A percentile compares a stretch with the other conserved stretches of the same genome.
phyloP scores from a whole-genome alignment of 2,797 vertebrate genomes.

The Rhabdomys pumilio region DNA sequence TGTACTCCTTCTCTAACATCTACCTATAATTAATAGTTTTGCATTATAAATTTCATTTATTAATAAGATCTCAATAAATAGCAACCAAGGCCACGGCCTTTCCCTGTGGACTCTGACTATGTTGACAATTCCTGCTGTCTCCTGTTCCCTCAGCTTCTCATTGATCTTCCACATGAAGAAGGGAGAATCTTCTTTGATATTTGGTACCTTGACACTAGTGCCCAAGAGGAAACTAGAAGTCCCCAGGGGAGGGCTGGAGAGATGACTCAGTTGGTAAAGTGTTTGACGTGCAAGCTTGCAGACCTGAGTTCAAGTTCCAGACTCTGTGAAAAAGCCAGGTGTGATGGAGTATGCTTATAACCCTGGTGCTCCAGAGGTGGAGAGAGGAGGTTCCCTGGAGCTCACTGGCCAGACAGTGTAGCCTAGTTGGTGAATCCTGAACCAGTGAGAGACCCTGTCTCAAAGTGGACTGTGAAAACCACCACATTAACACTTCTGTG shows the following conservation, averaged over 20 bases:
- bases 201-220: slow-evolving; percentile 34
- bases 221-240: neutral
- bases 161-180: neutral
- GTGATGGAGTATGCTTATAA: no score
- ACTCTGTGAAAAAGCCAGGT: neutral
- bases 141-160: slow-evolving; percentile 18
- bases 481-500: no score
- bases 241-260: neutral
- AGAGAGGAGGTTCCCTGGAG: neutral
- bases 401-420: neutral
- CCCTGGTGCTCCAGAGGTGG: neutral
- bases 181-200: neutral
- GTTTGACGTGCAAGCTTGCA: no score
- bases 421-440: neutral
- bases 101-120: neutral
- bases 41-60: slow-evolving; percentile 54
- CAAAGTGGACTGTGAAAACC: neutral
- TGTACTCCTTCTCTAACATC: neutral
- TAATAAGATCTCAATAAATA: slow-evolving; percentile 32
- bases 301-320: neutral
- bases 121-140: neutral
- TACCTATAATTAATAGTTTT: neutral
- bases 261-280: neutral
- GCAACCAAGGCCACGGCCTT: neutral
- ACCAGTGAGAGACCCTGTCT: neutral